These are phyloP conservation scores for Myiotriccus ornatus DNA, from an alignment of 2,797 vertebrate species.

Conservation along the genomic window DNA sequence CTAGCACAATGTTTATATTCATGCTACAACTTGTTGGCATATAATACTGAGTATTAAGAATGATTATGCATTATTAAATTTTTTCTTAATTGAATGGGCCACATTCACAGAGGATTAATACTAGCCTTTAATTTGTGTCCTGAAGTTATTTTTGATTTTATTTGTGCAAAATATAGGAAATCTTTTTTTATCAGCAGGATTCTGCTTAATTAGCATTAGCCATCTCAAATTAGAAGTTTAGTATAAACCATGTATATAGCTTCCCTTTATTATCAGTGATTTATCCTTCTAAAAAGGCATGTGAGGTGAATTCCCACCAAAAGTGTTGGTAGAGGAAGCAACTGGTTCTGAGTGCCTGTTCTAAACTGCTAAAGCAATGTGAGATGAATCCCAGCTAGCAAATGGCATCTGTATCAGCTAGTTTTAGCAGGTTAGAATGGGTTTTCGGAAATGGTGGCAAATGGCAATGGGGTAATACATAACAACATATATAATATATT, in stretches of 20 bases:
- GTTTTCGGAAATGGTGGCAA: not conserved
- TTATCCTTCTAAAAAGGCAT: not conserved
- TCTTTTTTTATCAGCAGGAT: not conserved
- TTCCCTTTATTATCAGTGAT: not conserved
- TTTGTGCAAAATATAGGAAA: not conserved
- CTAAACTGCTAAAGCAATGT: not conserved
- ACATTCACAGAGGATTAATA: not conserved
- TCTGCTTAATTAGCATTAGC: not conserved
- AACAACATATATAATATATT: not conserved
- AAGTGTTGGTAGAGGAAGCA: not conserved
- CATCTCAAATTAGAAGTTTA: not conserved
- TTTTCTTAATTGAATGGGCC: not conserved
- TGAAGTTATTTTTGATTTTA: not conserved
- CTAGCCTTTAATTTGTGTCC: not conserved
- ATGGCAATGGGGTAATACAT: not conserved
- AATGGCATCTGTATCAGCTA: not conserved
- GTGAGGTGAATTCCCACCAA: not conserved
- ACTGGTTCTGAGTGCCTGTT: not conserved
- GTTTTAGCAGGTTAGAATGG: not conserved
- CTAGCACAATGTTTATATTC: conserved; percentile 16
- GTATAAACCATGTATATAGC: not conserved
- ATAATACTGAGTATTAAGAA: not conserved
- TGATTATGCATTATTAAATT: not conserved
- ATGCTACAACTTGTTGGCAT: not conserved
- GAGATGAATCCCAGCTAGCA: not conserved